phyloP scores from a whole-genome alignment of 2,113 vertebrate genomes.

The Passer domesticus region DNA sequence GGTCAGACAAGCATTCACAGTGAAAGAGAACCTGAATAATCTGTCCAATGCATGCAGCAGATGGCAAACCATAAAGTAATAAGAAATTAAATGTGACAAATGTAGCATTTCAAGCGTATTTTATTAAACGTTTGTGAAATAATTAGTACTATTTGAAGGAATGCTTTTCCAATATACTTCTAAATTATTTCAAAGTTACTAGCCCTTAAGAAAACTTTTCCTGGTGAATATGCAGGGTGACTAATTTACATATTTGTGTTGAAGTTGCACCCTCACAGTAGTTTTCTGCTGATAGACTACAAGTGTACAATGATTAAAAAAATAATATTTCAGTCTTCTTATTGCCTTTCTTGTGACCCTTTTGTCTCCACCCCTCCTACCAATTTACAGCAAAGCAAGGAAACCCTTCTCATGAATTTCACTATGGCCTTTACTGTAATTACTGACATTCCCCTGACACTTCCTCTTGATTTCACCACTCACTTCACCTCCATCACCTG shows the following conservation, averaged over 20 bases:
- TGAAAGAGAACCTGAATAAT: neutral
- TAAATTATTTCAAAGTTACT: neutral
- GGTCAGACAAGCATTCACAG: neutral
- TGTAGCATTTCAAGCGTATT: neutral
- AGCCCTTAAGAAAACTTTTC: neutral
- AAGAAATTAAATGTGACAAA: neutral
- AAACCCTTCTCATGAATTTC: neutral
- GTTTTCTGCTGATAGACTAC: neutral
- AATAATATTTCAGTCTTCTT: neutral
- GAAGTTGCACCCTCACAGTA: neutral
- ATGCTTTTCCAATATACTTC: neutral
- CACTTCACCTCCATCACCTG: neutral
- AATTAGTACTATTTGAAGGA: neutral
- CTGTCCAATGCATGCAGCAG: accelerated
- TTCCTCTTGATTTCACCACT: neutral
- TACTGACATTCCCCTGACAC: neutral
- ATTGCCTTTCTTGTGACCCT: neutral
- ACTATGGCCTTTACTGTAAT: neutral
- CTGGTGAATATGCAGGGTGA: neutral
- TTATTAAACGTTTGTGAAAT: neutral
- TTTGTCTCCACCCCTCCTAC: neutral
- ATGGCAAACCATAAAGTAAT: neutral
- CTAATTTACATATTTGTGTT: neutral
- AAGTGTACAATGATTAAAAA: neutral
- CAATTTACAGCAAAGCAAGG: neutral